These are phyloP conservation scores for Sphenodon punctatus DNA, from an alignment of 2,797 vertebrate genomes.

Conservation along the genomic window DNA sequence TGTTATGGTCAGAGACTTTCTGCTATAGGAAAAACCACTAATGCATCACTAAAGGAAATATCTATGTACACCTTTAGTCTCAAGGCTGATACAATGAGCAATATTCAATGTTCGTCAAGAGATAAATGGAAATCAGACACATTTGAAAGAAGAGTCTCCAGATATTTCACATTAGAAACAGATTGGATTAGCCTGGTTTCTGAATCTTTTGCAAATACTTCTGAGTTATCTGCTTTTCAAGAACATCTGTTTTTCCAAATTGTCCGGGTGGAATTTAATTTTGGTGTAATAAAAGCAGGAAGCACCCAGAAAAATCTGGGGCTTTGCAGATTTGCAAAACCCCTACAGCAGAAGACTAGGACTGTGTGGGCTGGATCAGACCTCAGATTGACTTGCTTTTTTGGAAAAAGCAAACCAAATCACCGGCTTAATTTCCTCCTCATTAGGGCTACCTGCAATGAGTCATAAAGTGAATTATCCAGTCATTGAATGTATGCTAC, in stretches of 20 bases:
- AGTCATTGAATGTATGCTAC: background rate
- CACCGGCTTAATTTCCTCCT: background rate
- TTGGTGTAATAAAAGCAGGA: conserved; percentile 9
- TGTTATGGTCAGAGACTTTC: background rate
- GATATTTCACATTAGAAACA: conserved; percentile 40
- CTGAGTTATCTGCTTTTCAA: conserved; percentile 48
- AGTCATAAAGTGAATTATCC: background rate
- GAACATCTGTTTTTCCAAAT: conserved; percentile 32
- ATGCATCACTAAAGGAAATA: too few species aligned
- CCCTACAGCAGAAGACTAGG: background rate
- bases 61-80: background rate
- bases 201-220: conserved; percentile 26
- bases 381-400: background rate
- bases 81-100: background rate
- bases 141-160: conserved; percentile 22
- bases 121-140: conserved; percentile 16
- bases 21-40: background rate
- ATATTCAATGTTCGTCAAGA: background rate
- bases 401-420: background rate
- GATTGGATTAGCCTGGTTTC: background rate
- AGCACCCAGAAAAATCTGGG: conserved; percentile 4
- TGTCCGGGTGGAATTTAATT: conserved; percentile 47
- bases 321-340: background rate
- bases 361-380: background rate
- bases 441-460: background rate